Conservation (phyloP, 2,113 vertebrate genomes). For the Zosterops pallidus region DNA sequence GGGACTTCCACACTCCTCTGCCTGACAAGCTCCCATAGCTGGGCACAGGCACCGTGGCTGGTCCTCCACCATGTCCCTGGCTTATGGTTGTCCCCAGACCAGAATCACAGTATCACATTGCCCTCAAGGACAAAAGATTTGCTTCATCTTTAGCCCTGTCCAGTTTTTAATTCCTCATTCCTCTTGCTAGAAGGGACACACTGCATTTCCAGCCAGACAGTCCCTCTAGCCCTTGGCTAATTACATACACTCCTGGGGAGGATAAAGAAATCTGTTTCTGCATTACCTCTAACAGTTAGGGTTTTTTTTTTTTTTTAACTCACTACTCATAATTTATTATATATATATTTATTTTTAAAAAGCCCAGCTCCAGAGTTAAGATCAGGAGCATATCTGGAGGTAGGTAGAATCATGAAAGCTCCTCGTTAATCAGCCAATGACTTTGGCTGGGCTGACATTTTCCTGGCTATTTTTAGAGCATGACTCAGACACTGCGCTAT, state of each 20-base stretch:
- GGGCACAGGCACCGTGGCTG: accelerated
- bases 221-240: not conserved
- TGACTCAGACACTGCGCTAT: slow-evolving; percentile 44
- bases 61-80: not conserved
- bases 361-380: not conserved
- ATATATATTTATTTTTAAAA: not conserved
- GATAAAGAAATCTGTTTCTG: not conserved
- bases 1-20: not conserved
- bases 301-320: not conserved
- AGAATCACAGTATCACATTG: not conserved
- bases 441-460: slow-evolving; percentile 58
- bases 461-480: slow-evolving; percentile 58
- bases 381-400: not conserved
- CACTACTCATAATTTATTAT: not conserved
- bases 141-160: not conserved
- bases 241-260: not conserved
- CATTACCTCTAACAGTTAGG: not conserved
- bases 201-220: not conserved
- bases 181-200: not conserved
- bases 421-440: not conserved
- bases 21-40: not conserved
- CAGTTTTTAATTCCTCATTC: not conserved
- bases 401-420: not conserved
- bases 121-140: not conserved
- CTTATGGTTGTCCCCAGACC: not conserved